A percentile compares a stretch with the other conserved stretches of the same genome.
phyloP scores from a whole-genome alignment of 2,797 vertebrate genomes.

The Eupleurogrammus muticus region DNA sequence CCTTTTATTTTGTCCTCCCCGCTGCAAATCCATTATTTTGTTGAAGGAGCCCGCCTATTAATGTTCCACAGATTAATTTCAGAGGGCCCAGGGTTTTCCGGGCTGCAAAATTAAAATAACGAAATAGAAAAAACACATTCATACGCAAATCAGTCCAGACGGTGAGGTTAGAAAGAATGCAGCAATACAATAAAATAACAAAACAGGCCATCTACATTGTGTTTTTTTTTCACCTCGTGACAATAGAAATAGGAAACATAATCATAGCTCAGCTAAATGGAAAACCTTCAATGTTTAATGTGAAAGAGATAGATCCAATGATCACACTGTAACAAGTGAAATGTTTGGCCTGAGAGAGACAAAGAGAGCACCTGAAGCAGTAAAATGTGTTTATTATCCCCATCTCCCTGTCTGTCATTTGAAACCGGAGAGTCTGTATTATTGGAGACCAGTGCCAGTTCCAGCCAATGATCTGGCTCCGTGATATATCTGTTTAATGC shows the following conservation, averaged over 20 bases:
- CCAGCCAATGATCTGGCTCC: slow-evolving; percentile 64
- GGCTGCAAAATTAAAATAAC: slow-evolving; percentile 39
- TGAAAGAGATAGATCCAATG: slow-evolving; percentile 53
- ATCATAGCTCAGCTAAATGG: slow-evolving; percentile 61
- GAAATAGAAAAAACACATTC: slow-evolving; percentile 52
- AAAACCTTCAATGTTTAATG: slow-evolving; percentile 50
- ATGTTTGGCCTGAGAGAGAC: slow-evolving; percentile 24
- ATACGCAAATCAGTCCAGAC: slow-evolving; percentile 50
- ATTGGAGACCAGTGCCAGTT: slow-evolving; percentile 69
- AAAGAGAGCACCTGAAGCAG: slow-evolving; percentile 6
- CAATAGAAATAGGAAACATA: slow-evolving; percentile 61
- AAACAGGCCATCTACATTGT: slow-evolving; percentile 49
- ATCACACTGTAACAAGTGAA: slow-evolving; percentile 58
- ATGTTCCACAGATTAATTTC: slow-evolving; percentile 46
- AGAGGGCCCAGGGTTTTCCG: slow-evolving; percentile 39
- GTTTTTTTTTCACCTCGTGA: slow-evolving; percentile 32
- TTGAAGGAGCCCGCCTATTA: slow-evolving; percentile 36
- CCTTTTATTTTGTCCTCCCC: slow-evolving; percentile 45
- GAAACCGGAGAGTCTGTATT: slow-evolving; percentile 75
- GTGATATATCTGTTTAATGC: slow-evolving; percentile 78
- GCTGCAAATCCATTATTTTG: slow-evolving; percentile 57
- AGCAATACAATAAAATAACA: slow-evolving; percentile 52
- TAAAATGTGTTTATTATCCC: slow-evolving; percentile 67
- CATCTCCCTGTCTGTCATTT: slow-evolving; percentile 69
- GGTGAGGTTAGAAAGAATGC: slow-evolving; percentile 46